Evolutionary conservation across 2,888 invertebrate genomes (phyloP), one percentile per base, ranked within the genome.

Genomic region (Gastrophysa polygoni): DNA sequence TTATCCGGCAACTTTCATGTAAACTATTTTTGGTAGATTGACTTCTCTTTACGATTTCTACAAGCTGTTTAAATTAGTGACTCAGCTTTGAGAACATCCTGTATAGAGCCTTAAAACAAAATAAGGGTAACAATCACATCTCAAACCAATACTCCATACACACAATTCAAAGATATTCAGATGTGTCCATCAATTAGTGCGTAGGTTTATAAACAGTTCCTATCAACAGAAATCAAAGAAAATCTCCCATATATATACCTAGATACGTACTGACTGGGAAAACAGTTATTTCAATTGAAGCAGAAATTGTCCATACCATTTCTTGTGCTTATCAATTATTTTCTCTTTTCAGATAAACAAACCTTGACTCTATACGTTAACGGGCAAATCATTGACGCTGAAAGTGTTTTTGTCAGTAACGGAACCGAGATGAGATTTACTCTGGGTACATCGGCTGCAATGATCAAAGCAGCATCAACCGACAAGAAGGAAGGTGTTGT

Each of bases 341-440:
- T 16, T 50, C 48, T 59, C 48, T 14, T 83, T 83, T 61, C 78
- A 91, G 92, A 92, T 78, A 92, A 91, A 80, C 89, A 90, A 70
- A 87, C 89, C 0, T 81, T 92, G 68, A 88, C 90, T 75, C 85
- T 93, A 20, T 92, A 91, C 89, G 86, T 91, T 0, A 91, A 93
- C 79, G 92, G 92, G 14, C 79, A 85, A 66, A 84, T 85, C 75
- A 81, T 89, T 8, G 89, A 90, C 68, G 86, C 88, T 0, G 87
- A 93, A 90, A 90, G 88, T 54, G 90, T 89, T 74, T 96, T 96
- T 77, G 89, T 91, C 7, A 91, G 93, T 68, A 89, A 89, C 55
- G 95, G 95, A 17, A 93, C 93, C 0, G 92, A 93, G 80, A 95
- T 93, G 54, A 86, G 87, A 68, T 95, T 96, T 78, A 80, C 84